Base-by-base conservation (phyloP, 2,888 invertebrate species). In the Cerastoderma edule region DNA sequence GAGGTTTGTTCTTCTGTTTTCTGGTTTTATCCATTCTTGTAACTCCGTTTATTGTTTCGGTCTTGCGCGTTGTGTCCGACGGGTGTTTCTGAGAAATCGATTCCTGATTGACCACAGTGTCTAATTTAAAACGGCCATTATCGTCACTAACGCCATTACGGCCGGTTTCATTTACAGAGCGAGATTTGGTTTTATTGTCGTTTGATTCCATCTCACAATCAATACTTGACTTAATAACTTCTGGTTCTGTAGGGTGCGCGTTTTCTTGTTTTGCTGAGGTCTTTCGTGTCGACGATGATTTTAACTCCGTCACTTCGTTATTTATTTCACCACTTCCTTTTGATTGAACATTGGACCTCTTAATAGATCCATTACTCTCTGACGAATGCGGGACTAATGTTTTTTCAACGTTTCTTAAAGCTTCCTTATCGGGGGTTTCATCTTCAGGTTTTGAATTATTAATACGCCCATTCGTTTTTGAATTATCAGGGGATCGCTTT, bases 371-470 rank as follows among this genome's bases (percentile, higher is more conserved):
- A n/a, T n/a, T n/a, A n/a, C n/a, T n/a, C n/a, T n/a, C n/a, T n/a
- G n/a, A n/a, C n/a, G n/a, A n/a, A n/a, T n/a, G n/a, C n/a, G n/a
- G n/a, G n/a, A n/a, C n/a, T n/a, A n/a, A n/a, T n/a, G n/a, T n/a
- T n/a, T n/a, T n/a, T n/a, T n/a, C n/a, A n/a, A n/a, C n/a, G n/a
- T n/a, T n/a, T n/a, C n/a, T n/a, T n/a, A n/a, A n/a, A n/a, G n/a
- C n/a, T n/a, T n/a, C n/a, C n/a, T n/a, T n/a, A n/a, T n/a, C n/a
- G n/a, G n/a, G n/a, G n/a, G n/a, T n/a, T n/a, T n/a, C n/a, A n/a
- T n/a, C n/a, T n/a, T n/a, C n/a, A n/a, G n/a, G 39, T 27, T 4
- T 19, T 60, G 60, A 60, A 60, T 60, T 60, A 60, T 60, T 60
- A 39, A 60, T 60, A 27, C 24, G 8, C 27, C 19, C 16, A 60